Percentiles rank a stretch among this genome's conserved stretches.
Evolutionary conservation across 2,797 vertebrate genomes (phyloP).

Genomic region (Darevskia nairensis): DNA sequence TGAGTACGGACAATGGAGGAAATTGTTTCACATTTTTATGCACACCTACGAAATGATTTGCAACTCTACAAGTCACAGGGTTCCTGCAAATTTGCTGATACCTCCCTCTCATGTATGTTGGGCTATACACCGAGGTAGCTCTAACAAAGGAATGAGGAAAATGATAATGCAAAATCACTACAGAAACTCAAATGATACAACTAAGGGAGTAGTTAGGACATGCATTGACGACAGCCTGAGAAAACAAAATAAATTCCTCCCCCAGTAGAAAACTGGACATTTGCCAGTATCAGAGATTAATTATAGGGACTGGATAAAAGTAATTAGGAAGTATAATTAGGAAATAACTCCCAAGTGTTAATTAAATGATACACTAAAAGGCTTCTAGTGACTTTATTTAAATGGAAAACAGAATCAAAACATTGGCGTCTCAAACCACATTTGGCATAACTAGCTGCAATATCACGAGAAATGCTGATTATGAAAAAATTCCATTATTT

Average conservation of each 20-base stretch:
- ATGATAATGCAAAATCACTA: neutral
- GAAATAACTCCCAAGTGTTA: neutral
- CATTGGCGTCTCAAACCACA: neutral
- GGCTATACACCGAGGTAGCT: too few relatives aligned
- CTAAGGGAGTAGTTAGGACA: neutral
- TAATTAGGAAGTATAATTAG: conserved; percentile 11
- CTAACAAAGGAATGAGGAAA: too few relatives aligned
- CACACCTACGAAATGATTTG: too few relatives aligned
- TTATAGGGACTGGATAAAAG: neutral
- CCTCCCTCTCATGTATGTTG: too few relatives aligned
- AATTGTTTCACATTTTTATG: too few relatives aligned
- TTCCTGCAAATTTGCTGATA: too few relatives aligned
- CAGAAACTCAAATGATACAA: neutral
- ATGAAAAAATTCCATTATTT: neutral
- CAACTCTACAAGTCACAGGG: too few relatives aligned
- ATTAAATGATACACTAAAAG: neutral
- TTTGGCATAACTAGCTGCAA: neutral
- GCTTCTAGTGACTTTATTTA: neutral
- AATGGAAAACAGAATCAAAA: neutral
- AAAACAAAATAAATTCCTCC: neutral
- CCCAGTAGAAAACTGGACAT: neutral
- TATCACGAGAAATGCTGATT: neutral
- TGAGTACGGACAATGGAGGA: too few relatives aligned
- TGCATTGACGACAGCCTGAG: neutral
- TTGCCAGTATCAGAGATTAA: neutral